Conservation (phyloP, 2,888 invertebrate genomes). For the Gastracanthus pulcherrimus region DNA sequence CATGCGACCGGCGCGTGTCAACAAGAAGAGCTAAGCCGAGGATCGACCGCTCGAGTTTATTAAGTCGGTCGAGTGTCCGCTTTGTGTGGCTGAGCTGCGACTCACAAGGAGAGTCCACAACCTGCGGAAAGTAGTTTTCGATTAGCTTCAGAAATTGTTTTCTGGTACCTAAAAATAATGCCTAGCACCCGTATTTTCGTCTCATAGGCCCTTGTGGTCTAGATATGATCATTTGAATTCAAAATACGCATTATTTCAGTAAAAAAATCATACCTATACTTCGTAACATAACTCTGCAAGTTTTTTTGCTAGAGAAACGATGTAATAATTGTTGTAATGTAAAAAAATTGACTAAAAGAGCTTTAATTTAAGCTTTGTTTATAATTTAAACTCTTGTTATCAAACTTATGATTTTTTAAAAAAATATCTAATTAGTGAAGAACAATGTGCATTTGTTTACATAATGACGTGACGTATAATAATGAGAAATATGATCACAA, state of each 20-base stretch:
- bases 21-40: conserved; percentile 1
- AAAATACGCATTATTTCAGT: neutral
- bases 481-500: too few species aligned
- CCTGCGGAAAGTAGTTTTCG: neutral
- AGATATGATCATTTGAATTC: neutral
- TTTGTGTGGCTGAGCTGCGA: neutral
- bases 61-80: conserved; percentile 26
- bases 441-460: too few species aligned
- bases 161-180: too few species aligned
- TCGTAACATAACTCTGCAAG: too few species aligned
- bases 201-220: neutral
- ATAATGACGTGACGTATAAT: too few species aligned
- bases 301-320: neutral
- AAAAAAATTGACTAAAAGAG: too few species aligned
- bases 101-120: neutral
- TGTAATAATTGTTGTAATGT: neutral
- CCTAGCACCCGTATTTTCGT: too few species aligned
- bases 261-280: too few species aligned
- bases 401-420: too few species aligned
- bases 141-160: neutral
- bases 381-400: too few species aligned
- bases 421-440: too few species aligned
- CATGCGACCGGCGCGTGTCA: neutral
- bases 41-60: neutral
- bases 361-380: too few species aligned